These are phyloP conservation scores for Pseudolaguvia tuberculata DNA, from an alignment of 2,113 vertebrate genomes.

Conservation along the genomic window DNA sequence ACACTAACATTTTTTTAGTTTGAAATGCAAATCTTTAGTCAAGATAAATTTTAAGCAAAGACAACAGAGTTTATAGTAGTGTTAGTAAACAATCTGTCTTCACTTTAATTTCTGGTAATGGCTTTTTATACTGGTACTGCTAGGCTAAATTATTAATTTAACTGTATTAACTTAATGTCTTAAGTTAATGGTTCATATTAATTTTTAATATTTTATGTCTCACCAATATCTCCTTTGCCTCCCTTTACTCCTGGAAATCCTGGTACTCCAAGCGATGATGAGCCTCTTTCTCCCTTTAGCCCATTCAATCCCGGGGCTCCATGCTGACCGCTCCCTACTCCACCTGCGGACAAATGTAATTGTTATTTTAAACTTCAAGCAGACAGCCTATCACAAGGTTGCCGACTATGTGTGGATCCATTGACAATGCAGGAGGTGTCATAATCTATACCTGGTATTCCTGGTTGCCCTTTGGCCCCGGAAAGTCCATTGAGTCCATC, in stretches of 20 bases:
- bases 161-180: neutral
- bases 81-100: neutral
- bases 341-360: constrained; percentile 53
- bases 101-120: neutral
- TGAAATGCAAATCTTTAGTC: too few species aligned
- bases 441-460: constrained; percentile 75
- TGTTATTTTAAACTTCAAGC: neutral
- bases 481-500: constrained; percentile 86
- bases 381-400: neutral
- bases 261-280: constrained; percentile 66
- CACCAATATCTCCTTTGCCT: constrained; percentile 75
- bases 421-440: neutral
- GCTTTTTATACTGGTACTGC: neutral
- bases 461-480: constrained; percentile 81
- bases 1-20: too few species aligned
- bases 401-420: neutral
- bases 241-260: constrained; percentile 79
- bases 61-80: too few species aligned
- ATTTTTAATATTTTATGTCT: constrained; percentile 33
- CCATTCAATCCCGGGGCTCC: constrained; percentile 78
- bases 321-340: constrained; percentile 62
- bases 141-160: neutral
- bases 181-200: neutral
- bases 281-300: constrained; percentile 80
- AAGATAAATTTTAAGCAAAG: too few species aligned